These are phyloP conservation scores for Echinometra lucunter DNA, from an alignment of 53 echinoderm and acorn worm species.

Conservation along the genomic window DNA sequence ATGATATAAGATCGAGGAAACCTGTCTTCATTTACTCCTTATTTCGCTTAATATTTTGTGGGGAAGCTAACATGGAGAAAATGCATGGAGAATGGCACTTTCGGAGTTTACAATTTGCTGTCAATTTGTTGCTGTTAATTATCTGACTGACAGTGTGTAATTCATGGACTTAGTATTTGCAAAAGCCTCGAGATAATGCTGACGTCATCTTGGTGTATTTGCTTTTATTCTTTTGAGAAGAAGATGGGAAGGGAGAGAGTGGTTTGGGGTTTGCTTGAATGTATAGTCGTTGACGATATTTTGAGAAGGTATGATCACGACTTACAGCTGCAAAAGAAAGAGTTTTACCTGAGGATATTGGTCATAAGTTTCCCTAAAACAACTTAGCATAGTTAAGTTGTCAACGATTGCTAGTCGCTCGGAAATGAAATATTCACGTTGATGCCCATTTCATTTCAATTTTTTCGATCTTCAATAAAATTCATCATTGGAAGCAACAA, in stretches of 20 bases:
- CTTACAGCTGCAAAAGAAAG: not conserved
- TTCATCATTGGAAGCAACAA: not conserved
- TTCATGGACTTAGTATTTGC: not conserved
- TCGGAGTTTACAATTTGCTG: not conserved
- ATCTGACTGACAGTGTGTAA: not conserved
- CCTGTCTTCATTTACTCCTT: too few relatives aligned
- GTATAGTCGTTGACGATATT: not conserved
- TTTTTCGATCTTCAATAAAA: too few relatives aligned
- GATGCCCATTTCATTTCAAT: too few relatives aligned
- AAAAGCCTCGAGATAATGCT: not conserved
- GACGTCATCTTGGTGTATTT: constrained; percentile 16
- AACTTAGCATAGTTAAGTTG: too few relatives aligned
- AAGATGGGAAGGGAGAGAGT: not conserved
- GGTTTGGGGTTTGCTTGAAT: not conserved
- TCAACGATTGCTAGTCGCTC: too few relatives aligned
- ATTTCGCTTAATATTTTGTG: too few relatives aligned
- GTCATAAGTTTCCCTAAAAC: not conserved
- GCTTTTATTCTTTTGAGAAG: not conserved
- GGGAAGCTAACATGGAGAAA: too few relatives aligned
- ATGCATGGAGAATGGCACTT: not conserved
- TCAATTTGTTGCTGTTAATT: too few relatives aligned
- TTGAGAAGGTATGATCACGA: not conserved
- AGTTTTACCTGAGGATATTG: not conserved
- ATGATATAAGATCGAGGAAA: too few relatives aligned
- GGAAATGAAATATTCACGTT: too few relatives aligned